A percentile compares a stretch with the other conserved stretches of the same genome.
phyloP scores from a whole-genome alignment of 2,113 vertebrate species.

The Takifugu flavidus region DNA sequence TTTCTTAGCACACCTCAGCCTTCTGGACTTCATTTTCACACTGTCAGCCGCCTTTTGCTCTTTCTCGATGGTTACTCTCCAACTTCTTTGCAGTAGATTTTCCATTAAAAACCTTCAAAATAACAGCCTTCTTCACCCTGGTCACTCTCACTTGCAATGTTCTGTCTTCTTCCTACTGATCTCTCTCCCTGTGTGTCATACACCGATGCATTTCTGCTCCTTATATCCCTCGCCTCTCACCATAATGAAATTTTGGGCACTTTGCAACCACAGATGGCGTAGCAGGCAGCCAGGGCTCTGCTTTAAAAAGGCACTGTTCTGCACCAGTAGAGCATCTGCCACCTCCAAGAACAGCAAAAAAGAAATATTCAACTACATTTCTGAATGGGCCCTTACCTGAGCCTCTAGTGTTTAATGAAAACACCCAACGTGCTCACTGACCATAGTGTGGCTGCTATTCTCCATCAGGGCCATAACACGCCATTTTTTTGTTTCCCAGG shows the following conservation, averaged over 20 bases:
- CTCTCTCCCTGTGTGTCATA: constrained; percentile 16
- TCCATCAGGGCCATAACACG: too few relatives aligned
- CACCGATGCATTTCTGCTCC: constrained; percentile 31
- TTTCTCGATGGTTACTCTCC: not conserved
- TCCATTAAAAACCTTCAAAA: constrained; percentile 45
- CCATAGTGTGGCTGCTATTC: not conserved
- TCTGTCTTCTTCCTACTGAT: constrained; percentile 1
- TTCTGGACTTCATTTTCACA: constrained; percentile 28
- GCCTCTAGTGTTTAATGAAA: not conserved
- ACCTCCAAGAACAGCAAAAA: too few relatives aligned
- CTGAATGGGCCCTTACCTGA: constrained; percentile 20
- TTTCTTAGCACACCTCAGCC: constrained; percentile 18
- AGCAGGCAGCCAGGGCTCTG: constrained; percentile 45
- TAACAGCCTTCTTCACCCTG: constrained; percentile 9
- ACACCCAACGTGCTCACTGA: constrained; percentile 3
- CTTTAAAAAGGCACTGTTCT: constrained; percentile 16
- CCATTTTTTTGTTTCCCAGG: not conserved
- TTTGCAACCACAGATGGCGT: constrained; percentile 67
- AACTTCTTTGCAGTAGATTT: constrained; percentile 8
- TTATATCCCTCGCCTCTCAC: constrained; percentile 32
- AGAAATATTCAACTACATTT: constrained; percentile 4
- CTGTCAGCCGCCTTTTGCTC: constrained; percentile 6
- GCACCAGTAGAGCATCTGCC: too few relatives aligned
- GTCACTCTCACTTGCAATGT: constrained; percentile 9
- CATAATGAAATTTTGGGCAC: constrained; percentile 65